Evolutionary conservation across 2,797 vertebrate genomes (phyloP).

Genomic region (Meda fulgida): DNA sequence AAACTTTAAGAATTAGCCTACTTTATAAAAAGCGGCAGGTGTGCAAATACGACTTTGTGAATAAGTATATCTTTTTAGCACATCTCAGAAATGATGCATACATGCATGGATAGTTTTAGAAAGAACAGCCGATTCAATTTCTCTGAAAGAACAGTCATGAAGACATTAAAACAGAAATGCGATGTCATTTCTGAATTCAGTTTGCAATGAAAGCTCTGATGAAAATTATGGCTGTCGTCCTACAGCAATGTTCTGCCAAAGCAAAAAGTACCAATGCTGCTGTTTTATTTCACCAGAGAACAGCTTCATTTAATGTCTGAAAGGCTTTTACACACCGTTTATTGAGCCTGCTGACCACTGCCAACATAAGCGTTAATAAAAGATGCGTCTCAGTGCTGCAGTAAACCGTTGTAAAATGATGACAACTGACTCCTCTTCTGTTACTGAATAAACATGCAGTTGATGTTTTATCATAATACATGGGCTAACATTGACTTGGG

Average conservation of each 20-base stretch:
- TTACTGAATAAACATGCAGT: neutral
- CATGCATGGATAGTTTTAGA: neutral
- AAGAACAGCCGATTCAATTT: neutral
- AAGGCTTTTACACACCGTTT: neutral
- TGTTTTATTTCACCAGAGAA: neutral
- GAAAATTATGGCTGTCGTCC: neutral
- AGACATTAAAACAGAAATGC: neutral
- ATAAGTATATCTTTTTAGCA: neutral
- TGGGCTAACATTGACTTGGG: neutral
- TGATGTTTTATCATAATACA: neutral
- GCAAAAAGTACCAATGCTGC: neutral
- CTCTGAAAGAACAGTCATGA: neutral
- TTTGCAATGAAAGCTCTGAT: neutral
- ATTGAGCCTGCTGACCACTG: neutral
- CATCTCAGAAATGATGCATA: neutral
- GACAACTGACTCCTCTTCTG: neutral
- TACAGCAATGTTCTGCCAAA: no score
- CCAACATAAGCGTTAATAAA: neutral
- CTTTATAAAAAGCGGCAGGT: neutral
- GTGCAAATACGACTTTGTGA: neutral
- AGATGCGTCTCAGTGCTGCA: neutral
- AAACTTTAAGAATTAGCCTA: neutral
- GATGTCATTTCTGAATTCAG: neutral
- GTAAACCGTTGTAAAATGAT: neutral
- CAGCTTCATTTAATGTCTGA: conserved; percentile 14